phyloP scores from a whole-genome alignment of 2,888 invertebrate genomes.

The Loripinus fragilis region DNA sequence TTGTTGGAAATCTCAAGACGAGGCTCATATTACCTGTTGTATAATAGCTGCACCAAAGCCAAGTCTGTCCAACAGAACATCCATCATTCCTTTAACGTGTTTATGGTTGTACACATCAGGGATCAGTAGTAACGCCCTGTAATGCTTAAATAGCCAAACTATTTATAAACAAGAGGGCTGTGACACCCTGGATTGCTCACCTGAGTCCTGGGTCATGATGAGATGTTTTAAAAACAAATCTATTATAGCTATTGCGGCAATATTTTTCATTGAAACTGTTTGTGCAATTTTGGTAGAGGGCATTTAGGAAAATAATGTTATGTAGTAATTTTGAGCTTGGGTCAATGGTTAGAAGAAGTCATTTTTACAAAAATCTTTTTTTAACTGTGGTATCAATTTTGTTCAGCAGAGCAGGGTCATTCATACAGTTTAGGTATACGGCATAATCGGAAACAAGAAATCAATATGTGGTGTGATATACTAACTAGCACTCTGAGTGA shows the following conservation, averaged over 20 bases:
- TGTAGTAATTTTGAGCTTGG: no score
- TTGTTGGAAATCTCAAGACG: no score
- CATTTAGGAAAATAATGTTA: no score
- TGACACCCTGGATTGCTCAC: no score
- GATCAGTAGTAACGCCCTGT: constrained; percentile 93
- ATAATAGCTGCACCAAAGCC: constrained; percentile 94
- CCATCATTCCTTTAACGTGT: constrained; percentile 93
- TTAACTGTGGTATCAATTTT: no score
- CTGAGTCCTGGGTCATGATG: not conserved
- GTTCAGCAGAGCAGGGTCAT: no score
- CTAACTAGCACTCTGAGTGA: no score
- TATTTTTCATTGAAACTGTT: not conserved
- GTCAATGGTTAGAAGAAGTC: no score
- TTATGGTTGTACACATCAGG: constrained; percentile 95
- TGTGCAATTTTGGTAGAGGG: not conserved
- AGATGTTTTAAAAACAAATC: not conserved
- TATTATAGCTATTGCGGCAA: not conserved
- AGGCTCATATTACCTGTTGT: constrained; percentile 88
- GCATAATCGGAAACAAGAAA: not conserved
- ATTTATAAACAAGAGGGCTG: no score
- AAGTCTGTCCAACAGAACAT: constrained; percentile 90
- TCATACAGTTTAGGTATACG: no score
- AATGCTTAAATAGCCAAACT: constrained; percentile 86
- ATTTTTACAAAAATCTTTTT: no score
- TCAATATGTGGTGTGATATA: constrained; percentile 85